phyloP scores from a whole-genome alignment of 2,888 invertebrate species.

The Gibbula magus region DNA sequence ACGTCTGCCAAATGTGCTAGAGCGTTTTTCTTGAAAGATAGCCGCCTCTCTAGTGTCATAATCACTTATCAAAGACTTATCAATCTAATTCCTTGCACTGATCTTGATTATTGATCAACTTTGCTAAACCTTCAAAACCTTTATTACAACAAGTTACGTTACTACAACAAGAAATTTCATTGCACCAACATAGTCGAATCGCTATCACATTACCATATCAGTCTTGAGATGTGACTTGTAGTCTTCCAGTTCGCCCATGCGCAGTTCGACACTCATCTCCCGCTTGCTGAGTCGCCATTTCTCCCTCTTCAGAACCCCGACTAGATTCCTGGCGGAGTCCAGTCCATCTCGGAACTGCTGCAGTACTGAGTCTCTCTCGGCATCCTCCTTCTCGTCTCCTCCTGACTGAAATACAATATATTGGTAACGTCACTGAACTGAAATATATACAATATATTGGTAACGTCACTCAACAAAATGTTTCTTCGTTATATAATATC shows the following conservation, averaged over 20 bases:
- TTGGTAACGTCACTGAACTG: too few relatives aligned
- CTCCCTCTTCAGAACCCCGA: slow-evolving; percentile 59
- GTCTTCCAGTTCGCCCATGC: slow-evolving; percentile 65
- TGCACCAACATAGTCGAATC: background rate
- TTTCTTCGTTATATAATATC: too few relatives aligned
- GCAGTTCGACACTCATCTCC: slow-evolving; percentile 63
- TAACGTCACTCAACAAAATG: too few relatives aligned
- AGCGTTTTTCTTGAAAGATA: too few relatives aligned
- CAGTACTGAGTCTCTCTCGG: slow-evolving; percentile 38
- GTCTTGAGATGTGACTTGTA: slow-evolving; percentile 61
- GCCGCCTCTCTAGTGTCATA: too few relatives aligned
- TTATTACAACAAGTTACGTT: too few relatives aligned
- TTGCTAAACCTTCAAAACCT: too few relatives aligned
- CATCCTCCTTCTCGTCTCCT: slow-evolving; percentile 30
- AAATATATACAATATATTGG: too few relatives aligned
- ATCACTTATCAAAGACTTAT: too few relatives aligned
- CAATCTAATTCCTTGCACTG: too few relatives aligned
- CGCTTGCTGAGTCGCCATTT: slow-evolving; percentile 65
- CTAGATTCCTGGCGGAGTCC: slow-evolving; percentile 57
- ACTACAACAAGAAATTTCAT: background rate
- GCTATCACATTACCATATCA: slow-evolving; percentile 55
- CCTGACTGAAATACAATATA: slow-evolving; percentile 20
- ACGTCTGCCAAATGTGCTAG: too few relatives aligned
- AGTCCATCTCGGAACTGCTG: slow-evolving; percentile 52
- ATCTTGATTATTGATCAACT: too few relatives aligned